Conservation (phyloP, 2,888 invertebrate species). For the Coelogynopora nodosa region DNA sequence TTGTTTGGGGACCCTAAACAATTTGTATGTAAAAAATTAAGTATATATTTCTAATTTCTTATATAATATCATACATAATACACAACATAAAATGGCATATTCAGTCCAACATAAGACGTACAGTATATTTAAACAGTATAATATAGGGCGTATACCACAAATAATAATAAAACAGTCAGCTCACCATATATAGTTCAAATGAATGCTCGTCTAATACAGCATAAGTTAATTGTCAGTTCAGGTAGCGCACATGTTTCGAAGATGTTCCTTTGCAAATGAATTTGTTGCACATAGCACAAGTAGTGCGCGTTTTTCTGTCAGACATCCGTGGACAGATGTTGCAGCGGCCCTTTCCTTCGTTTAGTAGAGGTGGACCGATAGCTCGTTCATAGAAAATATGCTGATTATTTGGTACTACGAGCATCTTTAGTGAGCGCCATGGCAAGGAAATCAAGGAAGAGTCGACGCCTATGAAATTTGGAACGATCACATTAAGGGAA, state of each 20-base stretch:
- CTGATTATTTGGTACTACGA: not conserved
- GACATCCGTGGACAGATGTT: not conserved
- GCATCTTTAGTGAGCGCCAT: not conserved
- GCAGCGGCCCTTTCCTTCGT: not conserved
- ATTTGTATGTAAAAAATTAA: not conserved
- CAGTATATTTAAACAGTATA: not conserved
- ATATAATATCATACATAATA: not conserved
- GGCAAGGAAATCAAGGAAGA: not conserved
- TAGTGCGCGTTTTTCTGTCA: not conserved
- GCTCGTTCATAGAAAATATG: not conserved
- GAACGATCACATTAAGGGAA: not conserved
- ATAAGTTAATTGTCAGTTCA: not conserved
- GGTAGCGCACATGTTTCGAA: not conserved
- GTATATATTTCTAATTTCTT: not conserved
- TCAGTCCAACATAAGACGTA: not conserved
- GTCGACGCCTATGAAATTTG: not conserved
- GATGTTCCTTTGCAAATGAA: not conserved
- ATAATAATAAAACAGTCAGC: not conserved
- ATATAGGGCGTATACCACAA: not conserved
- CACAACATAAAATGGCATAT: not conserved
- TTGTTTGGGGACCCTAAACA: not conserved
- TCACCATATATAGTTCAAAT: not conserved
- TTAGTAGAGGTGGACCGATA: not conserved
- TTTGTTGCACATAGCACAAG: not conserved
- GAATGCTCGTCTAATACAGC: not conserved